Percentiles rank a stretch among this genome's conserved stretches.
These are phyloP conservation scores for Triops cancriformis DNA, from an alignment of 1,140 invertebrate species.

Conservation along the genomic window DNA sequence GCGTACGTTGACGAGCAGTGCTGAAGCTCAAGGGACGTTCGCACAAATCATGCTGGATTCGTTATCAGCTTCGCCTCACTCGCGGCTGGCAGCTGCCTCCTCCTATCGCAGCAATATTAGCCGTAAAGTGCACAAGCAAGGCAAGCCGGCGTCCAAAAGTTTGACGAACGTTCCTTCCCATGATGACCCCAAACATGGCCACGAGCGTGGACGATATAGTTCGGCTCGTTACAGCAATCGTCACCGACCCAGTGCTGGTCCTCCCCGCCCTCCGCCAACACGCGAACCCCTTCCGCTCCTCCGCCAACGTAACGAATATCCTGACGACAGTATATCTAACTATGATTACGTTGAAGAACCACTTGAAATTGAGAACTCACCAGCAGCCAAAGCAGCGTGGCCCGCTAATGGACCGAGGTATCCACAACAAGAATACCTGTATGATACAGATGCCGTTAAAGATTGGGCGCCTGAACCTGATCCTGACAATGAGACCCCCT, in stretches of 20 bases:
- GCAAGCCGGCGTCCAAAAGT: neutral
- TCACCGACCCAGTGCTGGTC: neutral
- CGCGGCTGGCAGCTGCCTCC: neutral
- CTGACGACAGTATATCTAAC: neutral
- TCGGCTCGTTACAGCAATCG: neutral
- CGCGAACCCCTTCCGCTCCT: neutral
- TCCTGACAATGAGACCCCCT: neutral
- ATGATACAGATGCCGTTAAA: neutral
- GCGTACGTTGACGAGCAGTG: neutral
- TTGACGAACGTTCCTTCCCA: neutral
- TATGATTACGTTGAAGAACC: neutral
- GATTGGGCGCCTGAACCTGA: neutral
- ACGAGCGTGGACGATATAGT: neutral
- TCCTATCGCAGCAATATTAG: neutral
- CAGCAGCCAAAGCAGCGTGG: neutral
- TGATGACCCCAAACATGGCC: neutral
- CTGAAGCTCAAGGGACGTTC: neutral
- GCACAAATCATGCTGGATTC: conserved; percentile 4
- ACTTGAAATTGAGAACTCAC: neutral
- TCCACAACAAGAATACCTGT: neutral
- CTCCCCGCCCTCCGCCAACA: neutral
- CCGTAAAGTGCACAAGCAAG: conserved; percentile 10
- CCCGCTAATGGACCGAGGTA: neutral
- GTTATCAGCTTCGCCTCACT: conserved; percentile 4
- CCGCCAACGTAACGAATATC: neutral